These are phyloP conservation scores for Drosophila suzukii DNA, from an alignment of 1,140 invertebrate species.

Conservation along the genomic window DNA sequence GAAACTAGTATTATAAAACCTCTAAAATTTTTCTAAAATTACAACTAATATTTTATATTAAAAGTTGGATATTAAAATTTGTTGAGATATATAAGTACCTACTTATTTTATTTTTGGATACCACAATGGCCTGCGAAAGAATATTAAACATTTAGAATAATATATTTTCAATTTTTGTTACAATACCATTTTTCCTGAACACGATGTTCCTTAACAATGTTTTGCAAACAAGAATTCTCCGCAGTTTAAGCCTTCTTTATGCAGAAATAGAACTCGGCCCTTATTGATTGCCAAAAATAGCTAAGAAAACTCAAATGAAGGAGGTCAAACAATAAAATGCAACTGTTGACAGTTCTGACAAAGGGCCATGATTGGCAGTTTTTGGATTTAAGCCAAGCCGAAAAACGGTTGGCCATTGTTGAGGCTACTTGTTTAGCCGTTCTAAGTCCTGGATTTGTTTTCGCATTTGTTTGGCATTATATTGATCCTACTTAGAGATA, in stretches of 20 bases:
- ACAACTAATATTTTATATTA: too few species aligned
- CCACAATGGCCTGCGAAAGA: too few species aligned
- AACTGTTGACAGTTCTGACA: constrained; percentile 55
- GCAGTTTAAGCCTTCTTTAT: background rate
- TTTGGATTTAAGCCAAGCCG: constrained; percentile 14
- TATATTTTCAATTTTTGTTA: background rate
- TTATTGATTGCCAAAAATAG: constrained; percentile 1
- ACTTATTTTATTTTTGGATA: too few species aligned
- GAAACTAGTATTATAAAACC: too few species aligned
- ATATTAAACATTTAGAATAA: too few species aligned
- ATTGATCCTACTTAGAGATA: constrained; percentile 53
- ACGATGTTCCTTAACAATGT: too few species aligned
- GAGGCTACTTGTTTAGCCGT: constrained; percentile 49
- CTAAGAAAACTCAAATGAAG: constrained; percentile 27
- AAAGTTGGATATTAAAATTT: too few species aligned
- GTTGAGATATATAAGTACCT: too few species aligned
- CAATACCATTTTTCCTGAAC: background rate
- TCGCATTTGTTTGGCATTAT: constrained; percentile 51
- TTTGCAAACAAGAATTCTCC: background rate
- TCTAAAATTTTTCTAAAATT: too few species aligned
- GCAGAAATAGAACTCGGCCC: background rate
- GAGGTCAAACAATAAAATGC: constrained; percentile 46
- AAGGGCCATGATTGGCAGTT: constrained; percentile 46
- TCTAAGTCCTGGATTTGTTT: constrained; percentile 46
- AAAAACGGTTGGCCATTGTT: constrained; percentile 36